Conservation (phyloP, 2,113 vertebrate genomes). For the Phoenicopterus ruber region DNA sequence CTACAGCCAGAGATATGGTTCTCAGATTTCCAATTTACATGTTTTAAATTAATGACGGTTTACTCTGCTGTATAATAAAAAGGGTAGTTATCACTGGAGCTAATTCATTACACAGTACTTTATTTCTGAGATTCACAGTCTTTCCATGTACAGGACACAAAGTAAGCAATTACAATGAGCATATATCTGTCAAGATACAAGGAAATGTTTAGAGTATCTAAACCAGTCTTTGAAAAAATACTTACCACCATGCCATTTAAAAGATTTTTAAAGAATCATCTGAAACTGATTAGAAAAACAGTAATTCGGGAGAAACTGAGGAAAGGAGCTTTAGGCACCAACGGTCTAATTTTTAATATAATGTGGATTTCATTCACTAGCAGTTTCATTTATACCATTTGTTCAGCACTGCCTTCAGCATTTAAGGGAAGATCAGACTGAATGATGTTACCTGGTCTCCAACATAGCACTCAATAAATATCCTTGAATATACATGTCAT, state of each 20-base stretch:
- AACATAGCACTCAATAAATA: background rate
- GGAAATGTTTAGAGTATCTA: background rate
- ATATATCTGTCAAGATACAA: background rate
- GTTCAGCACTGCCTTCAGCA: background rate
- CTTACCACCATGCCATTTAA: background rate
- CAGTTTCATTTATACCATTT: background rate
- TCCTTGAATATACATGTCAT: background rate
- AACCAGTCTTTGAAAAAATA: background rate
- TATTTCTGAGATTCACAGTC: conserved; percentile 26
- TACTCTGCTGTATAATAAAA: conserved; percentile 57
- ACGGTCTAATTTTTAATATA: background rate
- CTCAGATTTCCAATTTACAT: conserved; percentile 63
- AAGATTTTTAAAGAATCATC: background rate
- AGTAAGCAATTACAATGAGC: conserved; percentile 24
- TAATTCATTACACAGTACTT: conserved; percentile 43
- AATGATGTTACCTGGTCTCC: background rate
- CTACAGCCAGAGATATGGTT: background rate
- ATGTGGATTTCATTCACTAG: background rate
- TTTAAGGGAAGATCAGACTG: background rate
- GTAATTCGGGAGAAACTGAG: background rate
- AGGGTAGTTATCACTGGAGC: conserved; percentile 36
- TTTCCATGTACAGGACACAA: conserved; percentile 10
- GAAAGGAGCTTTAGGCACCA: background rate
- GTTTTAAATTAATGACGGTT: conserved; percentile 68
- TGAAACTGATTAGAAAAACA: background rate